These are phyloP conservation scores for Ictalurus furcatus DNA, from an alignment of 2,113 vertebrate species.

Conservation along the genomic window DNA sequence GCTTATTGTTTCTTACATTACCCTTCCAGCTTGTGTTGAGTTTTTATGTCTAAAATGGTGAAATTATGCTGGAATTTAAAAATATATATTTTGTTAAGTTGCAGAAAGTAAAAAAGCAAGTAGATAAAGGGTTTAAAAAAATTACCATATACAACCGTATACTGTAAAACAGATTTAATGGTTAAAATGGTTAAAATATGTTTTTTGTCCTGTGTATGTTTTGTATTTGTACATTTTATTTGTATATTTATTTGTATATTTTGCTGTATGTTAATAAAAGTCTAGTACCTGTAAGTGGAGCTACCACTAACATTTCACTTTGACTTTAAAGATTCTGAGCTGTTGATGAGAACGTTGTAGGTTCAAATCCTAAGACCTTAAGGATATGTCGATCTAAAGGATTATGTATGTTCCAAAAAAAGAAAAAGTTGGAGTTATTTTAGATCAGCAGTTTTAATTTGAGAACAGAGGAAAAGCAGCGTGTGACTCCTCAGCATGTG, in stretches of 20 bases:
- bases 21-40: not conserved
- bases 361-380: not conserved
- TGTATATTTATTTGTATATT: not conserved
- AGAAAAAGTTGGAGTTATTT: not conserved
- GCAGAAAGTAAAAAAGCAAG: too few relatives aligned
- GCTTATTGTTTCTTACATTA: not conserved
- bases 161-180: too few relatives aligned
- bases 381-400: not conserved
- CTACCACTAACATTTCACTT: not conserved
- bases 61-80: too few relatives aligned
- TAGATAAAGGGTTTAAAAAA: too few relatives aligned
- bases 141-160: too few relatives aligned
- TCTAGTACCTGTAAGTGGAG: not conserved
- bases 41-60: too few relatives aligned
- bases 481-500: conserved; percentile 21
- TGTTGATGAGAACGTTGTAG: too few relatives aligned
- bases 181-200: too few relatives aligned
- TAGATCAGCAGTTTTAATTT: conserved; percentile 20
- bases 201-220: too few relatives aligned
- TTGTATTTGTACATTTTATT: not conserved
- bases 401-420: not conserved
- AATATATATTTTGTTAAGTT: too few relatives aligned
- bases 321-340: not conserved
- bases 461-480: conserved; percentile 16
- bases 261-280: not conserved